phyloP scores from a whole-genome alignment of 2,797 vertebrate species.

The Todus mexicanus region DNA sequence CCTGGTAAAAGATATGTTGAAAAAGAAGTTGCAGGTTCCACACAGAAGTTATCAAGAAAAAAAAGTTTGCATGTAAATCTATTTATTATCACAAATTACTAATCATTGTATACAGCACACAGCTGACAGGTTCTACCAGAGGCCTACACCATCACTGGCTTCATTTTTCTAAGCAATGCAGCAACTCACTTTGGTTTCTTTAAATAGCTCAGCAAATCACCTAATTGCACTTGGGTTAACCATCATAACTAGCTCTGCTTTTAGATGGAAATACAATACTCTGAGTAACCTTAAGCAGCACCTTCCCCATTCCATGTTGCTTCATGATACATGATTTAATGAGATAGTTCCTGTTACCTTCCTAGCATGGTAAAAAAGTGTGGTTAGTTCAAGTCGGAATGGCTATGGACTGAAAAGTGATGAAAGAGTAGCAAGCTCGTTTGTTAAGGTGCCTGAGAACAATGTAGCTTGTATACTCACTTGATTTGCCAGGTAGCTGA shows the following conservation, averaged over 20 bases:
- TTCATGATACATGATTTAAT: background rate
- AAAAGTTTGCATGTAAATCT: background rate
- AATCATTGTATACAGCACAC: background rate
- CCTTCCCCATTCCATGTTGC: background rate
- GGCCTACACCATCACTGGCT: background rate
- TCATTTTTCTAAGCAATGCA: background rate
- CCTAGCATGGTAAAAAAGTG: background rate
- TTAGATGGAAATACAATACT: background rate
- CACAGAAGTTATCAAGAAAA: background rate
- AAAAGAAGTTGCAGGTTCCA: background rate
- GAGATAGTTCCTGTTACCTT: background rate
- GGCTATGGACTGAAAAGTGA: background rate
- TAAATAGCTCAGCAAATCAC: background rate
- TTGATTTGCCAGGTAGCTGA: background rate
- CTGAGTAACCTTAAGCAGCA: background rate
- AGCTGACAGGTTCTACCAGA: background rate
- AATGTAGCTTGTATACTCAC: background rate
- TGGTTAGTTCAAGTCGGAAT: background rate
- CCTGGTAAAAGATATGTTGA: background rate
- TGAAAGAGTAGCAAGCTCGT: background rate
- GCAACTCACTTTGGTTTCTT: background rate
- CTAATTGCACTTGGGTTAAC: background rate
- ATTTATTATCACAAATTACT: background rate
- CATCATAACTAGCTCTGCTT: background rate
- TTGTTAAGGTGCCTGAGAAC: background rate